A percentile compares a stretch with the other conserved stretches of the same genome.
Conservation (phyloP, 2,797 vertebrate genomes). For the Numenius phaeopus region DNA sequence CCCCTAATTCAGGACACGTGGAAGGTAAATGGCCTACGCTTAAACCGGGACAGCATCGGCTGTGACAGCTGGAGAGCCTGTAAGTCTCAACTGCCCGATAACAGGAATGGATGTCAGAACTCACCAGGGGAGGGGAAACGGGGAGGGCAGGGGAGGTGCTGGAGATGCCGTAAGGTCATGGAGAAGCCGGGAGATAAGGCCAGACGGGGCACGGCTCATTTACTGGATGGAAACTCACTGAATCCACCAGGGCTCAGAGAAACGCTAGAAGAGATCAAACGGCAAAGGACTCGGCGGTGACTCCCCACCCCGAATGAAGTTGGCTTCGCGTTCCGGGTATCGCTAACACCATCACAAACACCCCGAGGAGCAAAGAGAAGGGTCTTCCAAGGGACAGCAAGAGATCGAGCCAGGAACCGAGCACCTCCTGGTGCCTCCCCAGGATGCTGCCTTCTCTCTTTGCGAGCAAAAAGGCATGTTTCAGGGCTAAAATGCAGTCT, state of each 20-base stretch:
- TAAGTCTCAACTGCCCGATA: conserved; percentile 75
- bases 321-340: fast-evolving
- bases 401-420: neutral
- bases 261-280: fast-evolving
- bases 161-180: conserved; percentile 40
- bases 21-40: conserved; percentile 38
- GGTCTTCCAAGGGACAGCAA: neutral
- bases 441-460: neutral
- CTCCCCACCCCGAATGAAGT: fast-evolving
- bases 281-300: neutral
- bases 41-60: conserved; percentile 24
- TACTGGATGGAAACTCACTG: neutral
- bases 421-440: neutral
- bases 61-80: conserved; percentile 85
- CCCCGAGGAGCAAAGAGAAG: fast-evolving
- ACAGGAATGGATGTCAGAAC: conserved; percentile 77
- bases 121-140: conserved; percentile 54
- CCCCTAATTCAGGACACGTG: conserved; percentile 61
- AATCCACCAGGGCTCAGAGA: neutral
- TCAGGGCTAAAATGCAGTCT: neutral
- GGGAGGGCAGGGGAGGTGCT: conserved; percentile 50
- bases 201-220: fast-evolving
- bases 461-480: fast-evolving
- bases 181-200: neutral
- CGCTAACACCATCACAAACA: neutral